These are phyloP conservation scores for Chirona hameri DNA, from an alignment of 2,888 invertebrate genomes.

Conservation along the genomic window DNA sequence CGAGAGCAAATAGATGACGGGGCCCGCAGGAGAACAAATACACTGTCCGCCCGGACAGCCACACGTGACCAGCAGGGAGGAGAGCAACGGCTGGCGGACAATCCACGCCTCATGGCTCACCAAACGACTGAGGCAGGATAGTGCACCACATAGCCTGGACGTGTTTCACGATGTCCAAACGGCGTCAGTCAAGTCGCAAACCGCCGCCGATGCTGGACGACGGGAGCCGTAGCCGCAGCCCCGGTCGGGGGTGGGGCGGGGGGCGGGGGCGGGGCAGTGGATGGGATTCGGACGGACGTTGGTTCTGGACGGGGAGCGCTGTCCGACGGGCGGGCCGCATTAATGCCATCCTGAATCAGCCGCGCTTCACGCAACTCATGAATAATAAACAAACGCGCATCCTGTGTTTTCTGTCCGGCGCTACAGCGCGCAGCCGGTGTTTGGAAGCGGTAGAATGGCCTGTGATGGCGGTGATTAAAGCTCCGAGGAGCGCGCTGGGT, in stretches of 20 bases:
- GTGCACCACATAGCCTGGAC: too few relatives aligned
- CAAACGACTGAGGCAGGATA: too few relatives aligned
- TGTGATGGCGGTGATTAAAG: neutral
- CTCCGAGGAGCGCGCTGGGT: neutral
- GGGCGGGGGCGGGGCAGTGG: neutral
- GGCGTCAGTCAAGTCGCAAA: too few relatives aligned
- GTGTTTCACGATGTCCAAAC: too few relatives aligned
- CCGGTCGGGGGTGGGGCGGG: neutral
- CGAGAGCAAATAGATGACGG: too few relatives aligned
- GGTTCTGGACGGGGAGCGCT: neutral
- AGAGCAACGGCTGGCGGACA: too few relatives aligned
- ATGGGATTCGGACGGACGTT: neutral
- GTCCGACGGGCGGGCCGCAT: neutral
- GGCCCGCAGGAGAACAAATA: too few relatives aligned
- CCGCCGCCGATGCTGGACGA: too few relatives aligned
- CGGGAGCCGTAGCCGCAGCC: neutral
- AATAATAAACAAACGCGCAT: conserved; percentile 3
- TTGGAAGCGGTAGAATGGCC: neutral
- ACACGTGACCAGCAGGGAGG: too few relatives aligned
- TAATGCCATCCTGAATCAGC: neutral
- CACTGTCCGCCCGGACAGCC: too few relatives aligned
- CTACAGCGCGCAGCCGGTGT: neutral
- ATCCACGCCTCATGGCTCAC: too few relatives aligned
- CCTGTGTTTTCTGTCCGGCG: neutral
- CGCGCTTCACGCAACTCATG: neutral